A percentile compares a stretch with the other conserved stretches of the same genome.
phyloP scores from a whole-genome alignment of 2,797 vertebrate genomes.

The Chrysocyon brachyurus region DNA sequence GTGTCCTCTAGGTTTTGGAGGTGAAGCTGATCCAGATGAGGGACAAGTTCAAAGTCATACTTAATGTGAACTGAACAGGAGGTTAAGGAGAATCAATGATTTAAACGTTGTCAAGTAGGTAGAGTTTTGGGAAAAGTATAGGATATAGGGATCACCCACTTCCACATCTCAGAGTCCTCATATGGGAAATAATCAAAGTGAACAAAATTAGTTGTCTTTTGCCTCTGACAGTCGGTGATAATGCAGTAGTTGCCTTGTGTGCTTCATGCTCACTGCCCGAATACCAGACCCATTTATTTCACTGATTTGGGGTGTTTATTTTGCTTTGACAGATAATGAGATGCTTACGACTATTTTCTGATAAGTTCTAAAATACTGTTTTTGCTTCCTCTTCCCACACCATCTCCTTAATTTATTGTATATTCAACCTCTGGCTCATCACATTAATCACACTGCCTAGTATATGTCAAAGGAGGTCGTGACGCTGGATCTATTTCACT shows the following conservation, averaged over 20 bases:
- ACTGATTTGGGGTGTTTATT: background rate
- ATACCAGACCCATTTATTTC: background rate
- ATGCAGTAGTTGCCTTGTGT: background rate
- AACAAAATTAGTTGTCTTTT: background rate
- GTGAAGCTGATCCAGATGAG: background rate
- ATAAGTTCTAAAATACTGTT: background rate
- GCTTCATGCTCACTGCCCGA: background rate
- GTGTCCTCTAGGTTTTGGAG: background rate
- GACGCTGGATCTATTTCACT: background rate
- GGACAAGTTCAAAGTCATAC: background rate
- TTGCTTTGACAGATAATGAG: background rate
- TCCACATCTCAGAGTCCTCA: background rate
- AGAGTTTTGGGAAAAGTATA: background rate
- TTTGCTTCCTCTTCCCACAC: background rate
- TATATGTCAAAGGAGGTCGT: background rate
- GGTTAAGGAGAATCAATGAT: background rate
- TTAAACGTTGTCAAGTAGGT: background rate
- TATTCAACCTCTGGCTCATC: background rate
- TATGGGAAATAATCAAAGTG: background rate
- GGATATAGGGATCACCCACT: accelerated
- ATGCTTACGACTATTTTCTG: background rate
- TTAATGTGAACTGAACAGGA: background rate
- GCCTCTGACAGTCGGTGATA: background rate
- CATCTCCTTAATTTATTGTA: background rate
- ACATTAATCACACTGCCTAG: background rate